Base-by-base conservation (phyloP, 2,888 invertebrate genomes). In the Drosophila affinis region DNA sequence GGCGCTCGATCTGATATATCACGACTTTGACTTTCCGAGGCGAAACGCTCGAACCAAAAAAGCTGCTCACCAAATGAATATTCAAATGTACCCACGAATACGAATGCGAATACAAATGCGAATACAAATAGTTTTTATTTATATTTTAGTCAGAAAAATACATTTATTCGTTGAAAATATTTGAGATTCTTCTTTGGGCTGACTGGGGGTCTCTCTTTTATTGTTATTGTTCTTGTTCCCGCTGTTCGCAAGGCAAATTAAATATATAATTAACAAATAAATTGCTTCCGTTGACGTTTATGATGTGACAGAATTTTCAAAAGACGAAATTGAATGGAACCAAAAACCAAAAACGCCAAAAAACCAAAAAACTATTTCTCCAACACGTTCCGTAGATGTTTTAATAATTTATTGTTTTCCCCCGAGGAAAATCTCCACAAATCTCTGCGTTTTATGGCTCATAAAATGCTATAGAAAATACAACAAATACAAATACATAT, bases 181-280 rank as follows among this genome's bases (percentile, higher is more conserved):
- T 61, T 52, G 3, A 47, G 32, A 10, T 14, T 58, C 55, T 45
- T 39, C 21, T 47, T 73, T 64, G 3, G 3, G 39, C 7, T 53
- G 56, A 60, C 32, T 45, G 32, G 57, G 61, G 44, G 39, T 5
- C 5, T 29, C 9, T 39, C 39, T 39, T n/a, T 39, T 39, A 46
- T 51, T 72, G 55, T 55, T 60, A 71, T 76, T 71, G 54, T 60
- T 60, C 49, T 57, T 67, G 64, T 49, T 47, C 75, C 58, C 72
- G 52, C 63, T 58, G 63, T 77, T 79, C 69, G 79, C 73, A 73
- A 79, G 70, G 73, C 75, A 78, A 77, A 84, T 88, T 77, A 86
- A 88, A 76, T 75, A 62, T 77, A 78, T 87, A 88, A 88, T 86
- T 85, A 81, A 73, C 73, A 83, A 88, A 86, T 88, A 79, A 86